Percentiles rank a stretch among this genome's conserved stretches.
Conservation (phyloP, 2,888 invertebrate species). For the Sisyra terminalis region DNA sequence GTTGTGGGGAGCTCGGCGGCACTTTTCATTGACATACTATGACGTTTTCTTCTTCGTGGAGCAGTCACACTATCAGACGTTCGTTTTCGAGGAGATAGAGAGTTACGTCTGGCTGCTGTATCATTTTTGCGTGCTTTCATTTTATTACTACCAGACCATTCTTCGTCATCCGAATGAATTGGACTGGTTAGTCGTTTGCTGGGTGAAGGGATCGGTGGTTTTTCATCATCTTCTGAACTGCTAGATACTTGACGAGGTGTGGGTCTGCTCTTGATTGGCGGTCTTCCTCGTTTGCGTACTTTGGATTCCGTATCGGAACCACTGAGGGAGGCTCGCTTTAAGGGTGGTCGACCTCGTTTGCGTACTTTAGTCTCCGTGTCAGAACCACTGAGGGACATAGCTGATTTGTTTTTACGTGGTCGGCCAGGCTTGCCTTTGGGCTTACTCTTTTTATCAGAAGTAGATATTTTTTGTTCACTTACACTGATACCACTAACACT, state of each 20-base stretch:
- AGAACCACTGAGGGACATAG: constrained; percentile 12
- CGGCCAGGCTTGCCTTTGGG: constrained; percentile 25
- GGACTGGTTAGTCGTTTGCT: constrained; percentile 11
- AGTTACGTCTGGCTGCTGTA: constrained; percentile 15
- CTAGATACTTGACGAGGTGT: constrained; percentile 16
- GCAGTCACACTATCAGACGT: constrained; percentile 19
- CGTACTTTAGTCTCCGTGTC: constrained; percentile 16
- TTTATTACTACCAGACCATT: constrained; percentile 12
- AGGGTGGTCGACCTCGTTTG: constrained; percentile 17
- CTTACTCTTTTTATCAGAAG: constrained; percentile 7
- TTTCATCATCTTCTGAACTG: constrained; percentile 14
- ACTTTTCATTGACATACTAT: constrained; percentile 24
- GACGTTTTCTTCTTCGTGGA: constrained; percentile 25
- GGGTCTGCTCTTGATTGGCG: constrained; percentile 14
- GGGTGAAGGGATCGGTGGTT: constrained; percentile 17
- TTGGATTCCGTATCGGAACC: constrained; percentile 10
- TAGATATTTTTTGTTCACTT: constrained; percentile 5
- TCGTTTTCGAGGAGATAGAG: constrained; percentile 16
- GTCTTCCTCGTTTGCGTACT: constrained; percentile 17
- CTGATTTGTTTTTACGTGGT: constrained; percentile 26
- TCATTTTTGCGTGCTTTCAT: constrained; percentile 15
- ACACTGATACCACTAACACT: constrained; percentile 6
- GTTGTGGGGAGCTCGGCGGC: constrained; percentile 19
- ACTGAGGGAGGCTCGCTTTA: constrained; percentile 15
- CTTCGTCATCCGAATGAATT: constrained; percentile 14